Percentiles rank a stretch among this genome's conserved stretches.
Conservation (phyloP, 2,113 vertebrate genomes). For the Lasiurus cinereus region DNA sequence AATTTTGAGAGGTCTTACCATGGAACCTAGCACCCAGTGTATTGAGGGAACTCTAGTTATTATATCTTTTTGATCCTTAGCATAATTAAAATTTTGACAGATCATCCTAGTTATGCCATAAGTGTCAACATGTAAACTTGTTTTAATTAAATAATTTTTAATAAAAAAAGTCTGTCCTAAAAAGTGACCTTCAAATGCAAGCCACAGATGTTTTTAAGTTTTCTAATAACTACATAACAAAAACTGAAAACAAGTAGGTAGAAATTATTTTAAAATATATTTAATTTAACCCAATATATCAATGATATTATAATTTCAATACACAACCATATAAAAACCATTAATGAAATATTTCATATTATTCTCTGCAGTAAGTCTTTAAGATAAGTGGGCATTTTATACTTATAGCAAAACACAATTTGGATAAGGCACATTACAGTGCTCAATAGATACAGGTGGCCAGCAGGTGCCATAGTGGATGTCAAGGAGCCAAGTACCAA, state of each 20-base stretch:
- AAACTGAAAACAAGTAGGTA: neutral
- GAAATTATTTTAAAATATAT: slow-evolving; percentile 46
- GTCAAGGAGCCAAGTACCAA: neutral
- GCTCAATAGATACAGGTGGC: too few species aligned
- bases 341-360: neutral
- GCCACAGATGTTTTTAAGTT: neutral
- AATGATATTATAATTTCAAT: neutral
- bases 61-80: too few species aligned
- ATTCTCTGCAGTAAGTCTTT: slow-evolving; percentile 34
- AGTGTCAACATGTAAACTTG: too few species aligned
- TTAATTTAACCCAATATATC: slow-evolving; percentile 33
- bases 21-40: too few species aligned
- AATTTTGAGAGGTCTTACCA: too few species aligned
- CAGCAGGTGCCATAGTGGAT: neutral
- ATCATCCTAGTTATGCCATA: too few species aligned
- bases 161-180: neutral
- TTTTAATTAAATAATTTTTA: too few species aligned
- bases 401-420: too few species aligned
- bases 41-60: too few species aligned
- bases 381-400: neutral
- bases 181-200: neutral
- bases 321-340: too few species aligned
- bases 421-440: too few species aligned
- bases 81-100: too few species aligned
- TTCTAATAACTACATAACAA: neutral